phyloP scores from a whole-genome alignment of 2,888 invertebrate species.

The Geotrupes spiniger region DNA sequence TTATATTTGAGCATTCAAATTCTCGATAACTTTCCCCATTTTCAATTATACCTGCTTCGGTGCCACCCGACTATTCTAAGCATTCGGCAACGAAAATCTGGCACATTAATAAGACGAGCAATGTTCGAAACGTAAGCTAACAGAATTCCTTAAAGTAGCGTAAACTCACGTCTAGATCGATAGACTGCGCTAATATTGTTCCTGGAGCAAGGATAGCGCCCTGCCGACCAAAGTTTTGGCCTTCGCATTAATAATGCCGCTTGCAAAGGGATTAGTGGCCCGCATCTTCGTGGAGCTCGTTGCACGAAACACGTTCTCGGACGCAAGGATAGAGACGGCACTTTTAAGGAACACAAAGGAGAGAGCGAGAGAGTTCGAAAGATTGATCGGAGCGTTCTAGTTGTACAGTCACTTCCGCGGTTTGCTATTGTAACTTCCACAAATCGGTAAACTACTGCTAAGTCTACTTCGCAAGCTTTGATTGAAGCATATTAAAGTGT shows the following conservation, averaged over 20 bases:
- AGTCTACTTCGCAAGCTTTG: conserved; percentile 30
- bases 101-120: too few relatives aligned
- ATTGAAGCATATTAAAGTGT: conserved; percentile 34
- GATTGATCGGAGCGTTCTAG: conserved; percentile 7
- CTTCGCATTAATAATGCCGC: conserved; percentile 41
- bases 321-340: conserved; percentile 13
- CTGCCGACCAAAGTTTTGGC: conserved; percentile 17
- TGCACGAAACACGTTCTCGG: conserved; percentile 12
- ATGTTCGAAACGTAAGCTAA: not conserved
- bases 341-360: conserved; percentile 15
- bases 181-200: conserved; percentile 17
- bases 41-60: too few relatives aligned
- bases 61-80: too few relatives aligned
- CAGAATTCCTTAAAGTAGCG: not conserved
- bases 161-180: conserved; percentile 12
- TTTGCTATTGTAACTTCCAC: conserved; percentile 33
- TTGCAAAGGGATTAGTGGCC: conserved; percentile 40
- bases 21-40: too few relatives aligned
- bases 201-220: conserved; percentile 15
- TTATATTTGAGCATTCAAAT: too few relatives aligned
- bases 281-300: conserved; percentile 30
- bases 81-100: too few relatives aligned
- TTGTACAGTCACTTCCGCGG: conserved; percentile 28
- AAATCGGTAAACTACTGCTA: conserved; percentile 30
- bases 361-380: conserved; percentile 5